Percentiles rank a stretch among this genome's conserved stretches.
phyloP scores from a whole-genome alignment of 2,888 invertebrate species.

The Glaucopsyche alexis region DNA sequence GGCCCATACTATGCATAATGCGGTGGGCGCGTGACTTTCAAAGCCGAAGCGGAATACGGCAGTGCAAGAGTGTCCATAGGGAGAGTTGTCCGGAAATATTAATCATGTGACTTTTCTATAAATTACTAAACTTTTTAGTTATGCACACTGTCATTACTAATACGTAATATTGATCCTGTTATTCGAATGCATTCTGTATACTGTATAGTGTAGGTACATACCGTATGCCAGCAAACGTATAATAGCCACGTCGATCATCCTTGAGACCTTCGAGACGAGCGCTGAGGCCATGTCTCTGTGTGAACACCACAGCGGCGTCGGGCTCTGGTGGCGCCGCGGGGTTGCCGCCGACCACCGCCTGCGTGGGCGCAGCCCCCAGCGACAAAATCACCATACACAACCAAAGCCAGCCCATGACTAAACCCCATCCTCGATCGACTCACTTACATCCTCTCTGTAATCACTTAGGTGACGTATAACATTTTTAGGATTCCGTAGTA shows the following conservation, averaged over 20 bases:
- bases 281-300: constrained; percentile 81
- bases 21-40: too few species aligned
- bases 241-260: constrained; percentile 81
- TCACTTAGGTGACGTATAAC: constrained; percentile 15
- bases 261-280: constrained; percentile 83
- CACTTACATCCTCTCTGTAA: constrained; percentile 30
- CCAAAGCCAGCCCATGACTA: constrained; percentile 53
- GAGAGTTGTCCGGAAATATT: too few species aligned
- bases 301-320: constrained; percentile 86
- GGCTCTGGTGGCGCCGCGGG: constrained; percentile 83
- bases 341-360: constrained; percentile 83
- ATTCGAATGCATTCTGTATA: too few species aligned
- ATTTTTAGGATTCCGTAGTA: not conserved
- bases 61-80: too few species aligned
- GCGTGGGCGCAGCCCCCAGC: constrained; percentile 45
- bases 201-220: constrained; percentile 47
- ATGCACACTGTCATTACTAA: too few species aligned
- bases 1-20: too few species aligned
- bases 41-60: too few species aligned
- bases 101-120: too few species aligned
- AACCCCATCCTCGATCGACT: constrained; percentile 32
- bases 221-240: constrained; percentile 86
- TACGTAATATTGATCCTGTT: too few species aligned
- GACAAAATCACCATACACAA: constrained; percentile 43
- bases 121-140: too few species aligned